A percentile compares a stretch with the other conserved stretches of the same genome.
Evolutionary conservation across 2,797 vertebrate species (phyloP).

Genomic region (Nyctibius grandis): DNA sequence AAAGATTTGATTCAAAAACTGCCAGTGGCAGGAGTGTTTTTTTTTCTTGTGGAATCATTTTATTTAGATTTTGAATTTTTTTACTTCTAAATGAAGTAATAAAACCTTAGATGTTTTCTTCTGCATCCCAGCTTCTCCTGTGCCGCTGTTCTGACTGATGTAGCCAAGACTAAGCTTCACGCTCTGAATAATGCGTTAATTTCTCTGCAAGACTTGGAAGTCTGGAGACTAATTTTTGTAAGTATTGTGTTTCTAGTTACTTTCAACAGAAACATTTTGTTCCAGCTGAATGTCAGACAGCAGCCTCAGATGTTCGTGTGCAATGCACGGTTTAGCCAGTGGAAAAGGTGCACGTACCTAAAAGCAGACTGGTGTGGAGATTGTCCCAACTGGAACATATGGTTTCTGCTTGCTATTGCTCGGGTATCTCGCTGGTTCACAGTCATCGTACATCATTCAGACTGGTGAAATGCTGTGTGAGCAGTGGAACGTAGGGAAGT

Average conservation of each 20-base stretch:
- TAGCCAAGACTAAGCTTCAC: neutral
- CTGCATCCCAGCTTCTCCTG: neutral
- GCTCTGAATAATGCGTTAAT: slow-evolving; percentile 41
- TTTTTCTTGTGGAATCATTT: neutral
- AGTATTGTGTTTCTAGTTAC: neutral
- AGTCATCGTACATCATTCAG: fast-evolving
- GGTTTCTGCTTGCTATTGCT: neutral
- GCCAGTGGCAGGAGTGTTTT: neutral
- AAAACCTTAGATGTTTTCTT: neutral
- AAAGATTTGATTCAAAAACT: neutral
- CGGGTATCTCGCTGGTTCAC: neutral
- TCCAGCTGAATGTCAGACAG: neutral
- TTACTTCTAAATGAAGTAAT: neutral
- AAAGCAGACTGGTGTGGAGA: neutral
- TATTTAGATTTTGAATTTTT: neutral
- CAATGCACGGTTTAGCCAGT: neutral
- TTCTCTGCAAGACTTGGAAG: neutral
- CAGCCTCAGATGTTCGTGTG: neutral
- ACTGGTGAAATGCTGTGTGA: neutral
- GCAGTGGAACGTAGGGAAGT: neutral
- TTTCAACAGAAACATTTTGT: neutral
- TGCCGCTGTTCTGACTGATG: neutral
- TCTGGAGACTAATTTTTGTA: neutral
- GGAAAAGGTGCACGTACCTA: fast-evolving
- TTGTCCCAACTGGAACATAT: neutral